These are phyloP conservation scores for crab-eating macaque (Macaca fascicularis) DNA, from an alignment of 2,113 vertebrate species.

Conservation along the genomic window T2T-MFA8v1.1 NC_088375.1:115113001-115113500, in stretches of 20 bases:
- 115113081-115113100: background rate
- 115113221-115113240: constrained; percentile 91
- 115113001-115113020: background rate
- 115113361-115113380: constrained; percentile 81
- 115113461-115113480: constrained; percentile 64
- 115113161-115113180: constrained; percentile 89
- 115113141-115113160: constrained; percentile 74
- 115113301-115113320: constrained; percentile 94
- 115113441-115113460: constrained; percentile 55
- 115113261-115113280: constrained; percentile 95
- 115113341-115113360: constrained; percentile 89
- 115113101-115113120: constrained; percentile 36
- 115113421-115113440: constrained; percentile 72
- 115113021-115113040: background rate
- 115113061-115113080: background rate
- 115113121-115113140: constrained; percentile 51
- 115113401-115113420: constrained; percentile 82
- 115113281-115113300: constrained; percentile 93
- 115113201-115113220: constrained; percentile 93
- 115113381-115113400: constrained; percentile 80
- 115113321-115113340: constrained; percentile 86
- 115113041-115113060: background rate
- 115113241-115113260: constrained; percentile 90
- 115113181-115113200: constrained; percentile 86
- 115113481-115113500: background rate